Base-by-base conservation (phyloP, 2,888 invertebrate species). In the Watsonalla binaria region DNA sequence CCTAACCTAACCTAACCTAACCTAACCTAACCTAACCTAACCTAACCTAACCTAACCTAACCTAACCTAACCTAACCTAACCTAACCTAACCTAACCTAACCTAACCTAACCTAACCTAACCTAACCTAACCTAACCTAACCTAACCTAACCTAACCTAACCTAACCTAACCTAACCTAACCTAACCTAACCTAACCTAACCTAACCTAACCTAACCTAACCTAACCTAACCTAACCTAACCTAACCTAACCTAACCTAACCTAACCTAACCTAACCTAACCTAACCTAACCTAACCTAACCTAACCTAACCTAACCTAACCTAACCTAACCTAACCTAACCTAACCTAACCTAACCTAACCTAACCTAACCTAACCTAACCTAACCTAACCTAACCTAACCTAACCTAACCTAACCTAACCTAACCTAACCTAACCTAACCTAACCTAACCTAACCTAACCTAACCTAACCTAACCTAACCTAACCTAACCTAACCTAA, bases 341-440 rank as follows among this genome's bases (percentile, higher is more conserved):
- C 62, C 65, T 63, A 62, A 63, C 63, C 65, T 65, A 60, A 61
- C 61, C 59, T 63, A 56, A 57, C 57, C 61, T 59, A 59, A 62
- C 57, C 56, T 65, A 61, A 62, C 62, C 65, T 65, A 61, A 62
- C 62, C 64, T 65, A 61, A 62, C 62, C 64, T 65, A 60, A 62
- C 61, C 62, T 64, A 61, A 61, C 60, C 63, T 59, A 57, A 60
- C 58, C 58, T 60, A 57, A 60, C 58, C 58, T 58, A 59, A 59
- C 60, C 58, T 56, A 58, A 55, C 59, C 55, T 55, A 58, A 54
- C 57, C 55, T 55, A 55, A 55, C 55, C 57, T 57, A 60, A 56
- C 59, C 55, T 55, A 56, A 57, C 56, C 56, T 56, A 59, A 59
- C 59, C 55, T 55, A 58, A 58, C 54, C 55, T 56, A 55, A 55